phyloP scores from a whole-genome alignment of 2,888 invertebrate genomes.

The Bedellia somnulentella region DNA sequence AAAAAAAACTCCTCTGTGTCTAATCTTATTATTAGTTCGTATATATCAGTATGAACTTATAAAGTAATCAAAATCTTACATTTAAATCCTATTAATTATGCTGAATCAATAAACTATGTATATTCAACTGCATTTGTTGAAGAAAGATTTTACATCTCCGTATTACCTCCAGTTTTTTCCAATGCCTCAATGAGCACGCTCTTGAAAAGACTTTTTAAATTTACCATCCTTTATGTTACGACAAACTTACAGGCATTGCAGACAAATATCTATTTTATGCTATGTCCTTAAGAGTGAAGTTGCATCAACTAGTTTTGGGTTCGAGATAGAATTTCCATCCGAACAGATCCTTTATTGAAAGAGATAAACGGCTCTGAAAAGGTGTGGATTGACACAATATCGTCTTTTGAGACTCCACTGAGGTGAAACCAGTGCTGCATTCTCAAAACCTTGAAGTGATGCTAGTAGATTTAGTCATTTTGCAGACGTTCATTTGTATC shows the following conservation, averaged over 20 bases:
- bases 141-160: too few species aligned
- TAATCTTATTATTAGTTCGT: too few species aligned
- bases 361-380: conserved; percentile 29
- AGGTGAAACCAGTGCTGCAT: too few species aligned
- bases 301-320: not conserved
- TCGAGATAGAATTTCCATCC: conserved; percentile 21
- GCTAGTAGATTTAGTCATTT: too few species aligned
- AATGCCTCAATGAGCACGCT: conserved; percentile 17
- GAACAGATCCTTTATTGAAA: conserved; percentile 21
- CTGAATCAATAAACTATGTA: too few species aligned
- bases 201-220: conserved; percentile 17
- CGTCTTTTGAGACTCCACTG: conserved; percentile 22
- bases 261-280: conserved; percentile 2
- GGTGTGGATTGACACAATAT: conserved; percentile 35
- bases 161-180: conserved; percentile 14
- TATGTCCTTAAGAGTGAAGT: not conserved
- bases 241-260: conserved; percentile 10
- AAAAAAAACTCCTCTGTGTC: too few species aligned
- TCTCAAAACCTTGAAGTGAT: too few species aligned
- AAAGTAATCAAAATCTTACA: too few species aligned
- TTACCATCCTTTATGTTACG: conserved; percentile 15
- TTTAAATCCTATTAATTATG: too few species aligned
- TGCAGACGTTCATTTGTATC: too few species aligned
- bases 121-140: too few species aligned
- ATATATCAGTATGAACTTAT: too few species aligned